These are phyloP conservation scores for Ciconia boyciana DNA, from an alignment of 2,113 vertebrate species.

Conservation along the genomic window DNA sequence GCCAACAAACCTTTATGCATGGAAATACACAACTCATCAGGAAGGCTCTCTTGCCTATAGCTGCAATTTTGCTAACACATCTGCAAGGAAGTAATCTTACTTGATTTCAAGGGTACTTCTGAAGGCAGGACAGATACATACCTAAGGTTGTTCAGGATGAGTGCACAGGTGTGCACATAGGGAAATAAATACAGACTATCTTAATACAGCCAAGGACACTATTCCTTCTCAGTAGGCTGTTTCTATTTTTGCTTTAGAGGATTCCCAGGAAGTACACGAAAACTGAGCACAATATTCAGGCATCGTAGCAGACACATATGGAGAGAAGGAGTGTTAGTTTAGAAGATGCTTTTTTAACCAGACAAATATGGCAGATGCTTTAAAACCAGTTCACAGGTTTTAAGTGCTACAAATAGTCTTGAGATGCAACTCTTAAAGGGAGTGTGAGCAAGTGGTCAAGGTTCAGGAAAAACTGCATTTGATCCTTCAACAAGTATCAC, in stretches of 20 bases:
- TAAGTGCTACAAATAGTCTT: not conserved
- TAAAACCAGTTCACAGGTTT: not conserved
- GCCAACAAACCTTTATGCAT: not conserved
- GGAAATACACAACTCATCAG: not conserved
- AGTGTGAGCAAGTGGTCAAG: not conserved
- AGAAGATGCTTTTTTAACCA: slow-evolving; percentile 1
- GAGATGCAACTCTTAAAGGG: not conserved
- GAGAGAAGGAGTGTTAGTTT: slow-evolving; percentile 21
- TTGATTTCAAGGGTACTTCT: not conserved
- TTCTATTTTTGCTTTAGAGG: slow-evolving; percentile 25
- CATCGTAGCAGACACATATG: not conserved
- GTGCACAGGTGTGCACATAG: no score
- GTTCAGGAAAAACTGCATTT: not conserved
- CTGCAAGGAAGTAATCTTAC: not conserved
- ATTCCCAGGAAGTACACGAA: slow-evolving; percentile 19
- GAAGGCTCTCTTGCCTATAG: not conserved
- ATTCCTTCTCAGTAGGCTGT: not conserved
- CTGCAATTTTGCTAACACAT: not conserved
- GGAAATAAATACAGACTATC: no score
- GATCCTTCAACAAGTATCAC: not conserved
- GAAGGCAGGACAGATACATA: not conserved
- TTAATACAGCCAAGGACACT: not conserved
- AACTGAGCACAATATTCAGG: not conserved
- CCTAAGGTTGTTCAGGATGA: not conserved
- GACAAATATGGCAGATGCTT: slow-evolving; percentile 19